phyloP scores from a whole-genome alignment of 2,797 vertebrate species.

The Phrynocephalus vlangalii region DNA sequence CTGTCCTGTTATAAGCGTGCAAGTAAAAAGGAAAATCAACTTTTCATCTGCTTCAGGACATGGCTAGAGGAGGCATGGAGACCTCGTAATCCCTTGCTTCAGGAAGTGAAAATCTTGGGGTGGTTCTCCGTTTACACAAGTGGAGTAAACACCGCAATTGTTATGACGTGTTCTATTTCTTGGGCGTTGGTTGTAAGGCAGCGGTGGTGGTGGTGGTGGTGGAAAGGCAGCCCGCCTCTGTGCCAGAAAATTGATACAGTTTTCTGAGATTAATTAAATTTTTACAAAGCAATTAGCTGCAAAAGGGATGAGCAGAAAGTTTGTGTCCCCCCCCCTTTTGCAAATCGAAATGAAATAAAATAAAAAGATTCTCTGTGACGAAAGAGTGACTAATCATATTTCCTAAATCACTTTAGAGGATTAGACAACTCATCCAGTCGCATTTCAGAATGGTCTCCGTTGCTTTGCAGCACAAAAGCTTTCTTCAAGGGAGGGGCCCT shows the following conservation, averaged over 20 bases:
- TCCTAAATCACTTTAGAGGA: neutral
- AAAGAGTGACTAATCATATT: neutral
- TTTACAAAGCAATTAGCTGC: neutral
- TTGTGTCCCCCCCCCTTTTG: no score
- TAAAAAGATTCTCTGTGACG: neutral
- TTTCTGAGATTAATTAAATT: neutral
- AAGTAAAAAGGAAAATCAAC: no score
- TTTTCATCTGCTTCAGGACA: no score
- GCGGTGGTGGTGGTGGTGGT: no score
- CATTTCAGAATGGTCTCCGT: neutral
- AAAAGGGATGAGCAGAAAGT: neutral
- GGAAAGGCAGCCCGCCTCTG: neutral
- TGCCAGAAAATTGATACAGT: neutral
- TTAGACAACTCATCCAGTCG: no score
- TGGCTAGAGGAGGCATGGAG: no score
- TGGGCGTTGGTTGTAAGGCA: no score
- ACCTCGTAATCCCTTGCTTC: no score
- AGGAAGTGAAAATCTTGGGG: neutral
- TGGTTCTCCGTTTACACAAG: neutral
- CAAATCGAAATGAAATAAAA: neutral
- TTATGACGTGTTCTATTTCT: no score
- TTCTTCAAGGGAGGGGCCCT: neutral
- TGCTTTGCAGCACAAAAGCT: no score
- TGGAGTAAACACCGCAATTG: no score
- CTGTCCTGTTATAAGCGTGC: no score